Evolutionary conservation across 2,888 invertebrate genomes (phyloP).

Genomic region (Neocrepidodera transversa): DNA sequence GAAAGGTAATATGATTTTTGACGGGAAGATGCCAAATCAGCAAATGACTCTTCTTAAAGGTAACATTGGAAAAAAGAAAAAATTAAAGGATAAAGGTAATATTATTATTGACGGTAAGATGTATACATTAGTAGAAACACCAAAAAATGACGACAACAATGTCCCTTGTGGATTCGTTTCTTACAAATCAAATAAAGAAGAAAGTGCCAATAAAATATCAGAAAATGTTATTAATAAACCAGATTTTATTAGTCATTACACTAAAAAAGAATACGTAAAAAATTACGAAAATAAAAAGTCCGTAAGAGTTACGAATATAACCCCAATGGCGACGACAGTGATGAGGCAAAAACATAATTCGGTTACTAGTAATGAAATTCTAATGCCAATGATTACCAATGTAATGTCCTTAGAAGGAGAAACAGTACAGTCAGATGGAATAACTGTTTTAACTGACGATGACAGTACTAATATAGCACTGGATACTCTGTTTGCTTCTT

Average conservation of each 20-base stretch:
- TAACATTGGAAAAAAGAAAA: no score
- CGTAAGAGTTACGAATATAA: conserved; percentile 13
- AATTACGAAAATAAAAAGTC: background rate
- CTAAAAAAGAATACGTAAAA: no score
- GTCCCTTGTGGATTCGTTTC: no score
- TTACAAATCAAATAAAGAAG: no score
- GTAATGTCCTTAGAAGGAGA: conserved; percentile 19
- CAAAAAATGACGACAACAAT: background rate
- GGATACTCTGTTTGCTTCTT: background rate
- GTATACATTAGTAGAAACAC: background rate
- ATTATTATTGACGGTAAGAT: background rate
- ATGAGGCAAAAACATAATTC: background rate
- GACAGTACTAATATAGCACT: background rate
- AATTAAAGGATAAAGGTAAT: background rate
- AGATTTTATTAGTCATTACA: no score
- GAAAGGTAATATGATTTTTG: no score
- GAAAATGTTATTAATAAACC: no score
- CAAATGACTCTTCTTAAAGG: no score
- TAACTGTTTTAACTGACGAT: conserved; percentile 18
- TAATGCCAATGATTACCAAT: conserved; percentile 25
- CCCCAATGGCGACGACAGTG: background rate
- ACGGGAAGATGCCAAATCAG: no score
- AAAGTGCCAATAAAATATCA: background rate
- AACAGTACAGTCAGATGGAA: conserved; percentile 13
- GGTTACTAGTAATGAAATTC: background rate